Evolutionary conservation across 2,888 invertebrate genomes (phyloP), one percentile per base, ranked within the genome.

Genomic region (Dysmachus trigonus): DNA sequence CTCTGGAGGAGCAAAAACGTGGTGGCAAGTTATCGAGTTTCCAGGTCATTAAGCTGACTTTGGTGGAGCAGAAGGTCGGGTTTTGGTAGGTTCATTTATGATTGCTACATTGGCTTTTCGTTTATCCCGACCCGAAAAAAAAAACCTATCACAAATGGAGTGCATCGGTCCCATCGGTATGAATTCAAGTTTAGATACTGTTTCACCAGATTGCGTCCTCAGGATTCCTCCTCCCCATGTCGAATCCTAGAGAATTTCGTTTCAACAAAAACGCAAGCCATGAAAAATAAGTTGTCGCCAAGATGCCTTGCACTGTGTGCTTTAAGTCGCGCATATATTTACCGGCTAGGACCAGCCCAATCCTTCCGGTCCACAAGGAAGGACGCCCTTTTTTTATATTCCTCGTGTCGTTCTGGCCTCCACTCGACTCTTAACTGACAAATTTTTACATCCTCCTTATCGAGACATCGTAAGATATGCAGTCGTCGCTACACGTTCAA

Each of bases 381-480:
- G 83, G 38, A 71, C 72, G 8, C 38, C n/a, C n/a, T n/a, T n/a
- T 72, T 83, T 83, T 83, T 83, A 71, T 41, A 83, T 41, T 38
- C 22, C 18, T 15, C n/a, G 6, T 72, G 41, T 72, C 27, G 72
- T 27, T 27, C 22, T 62, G 53, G 35, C 33, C 72, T 41, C 71
- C 41, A 83, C 62, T 83, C 83, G 38, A 38, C 72, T 83, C 72
- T 83, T 83, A 83, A 41, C 38, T 53, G 71, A 72, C 72, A 83
- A 83, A 83, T 83, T 83, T 83, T 83, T 83, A 83, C 83, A 83
- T 83, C 31, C 83, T 72, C 83, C 72, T 86, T 86, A 87, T 87
- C 87, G 85, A 83, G 85, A 86, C 87, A 87, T 85, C 85, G 77
- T 71, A 85, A 76, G 85, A 86, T 85, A 87, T 87, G 83, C 87